phyloP scores from a whole-genome alignment of 2,797 vertebrate genomes.

The Microhierax caerulescens region DNA sequence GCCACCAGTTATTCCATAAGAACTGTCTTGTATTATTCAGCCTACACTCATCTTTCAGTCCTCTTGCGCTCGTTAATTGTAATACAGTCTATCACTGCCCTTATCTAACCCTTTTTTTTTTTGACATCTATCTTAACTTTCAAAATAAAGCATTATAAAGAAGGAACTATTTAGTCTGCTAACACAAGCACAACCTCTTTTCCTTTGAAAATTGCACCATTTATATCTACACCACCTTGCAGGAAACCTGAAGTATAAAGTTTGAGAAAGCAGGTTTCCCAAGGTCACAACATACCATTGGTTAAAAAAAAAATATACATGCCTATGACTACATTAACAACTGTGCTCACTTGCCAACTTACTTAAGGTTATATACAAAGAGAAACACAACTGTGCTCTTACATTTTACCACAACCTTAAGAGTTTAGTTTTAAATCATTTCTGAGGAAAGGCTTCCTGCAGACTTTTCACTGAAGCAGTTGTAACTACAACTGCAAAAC shows the following conservation, averaged over 20 bases:
- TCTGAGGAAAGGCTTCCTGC: conserved; percentile 52
- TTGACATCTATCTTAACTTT: not conserved
- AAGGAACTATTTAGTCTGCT: not conserved
- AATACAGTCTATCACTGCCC: not conserved
- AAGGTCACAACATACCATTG: not conserved
- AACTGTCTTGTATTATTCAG: conserved; percentile 13
- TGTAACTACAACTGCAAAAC: conserved; percentile 74
- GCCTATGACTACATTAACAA: not conserved
- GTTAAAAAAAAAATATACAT: not conserved
- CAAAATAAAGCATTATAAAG: not conserved
- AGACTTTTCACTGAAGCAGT: conserved; percentile 71
- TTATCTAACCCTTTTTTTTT: not conserved
- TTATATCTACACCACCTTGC: not conserved
- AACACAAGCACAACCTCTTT: not conserved
- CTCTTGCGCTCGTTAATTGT: not conserved
- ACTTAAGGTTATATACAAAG: not conserved
- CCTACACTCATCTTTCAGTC: not conserved
- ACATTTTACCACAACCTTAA: conserved; percentile 20
- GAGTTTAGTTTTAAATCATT: conserved; percentile 66
- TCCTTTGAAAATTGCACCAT: not conserved
- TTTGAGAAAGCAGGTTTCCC: not conserved
- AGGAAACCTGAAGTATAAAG: not conserved
- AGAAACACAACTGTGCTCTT: conserved; percentile 19
- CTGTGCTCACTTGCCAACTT: not conserved
- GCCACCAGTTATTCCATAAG: conserved; percentile 7